Evolutionary conservation across 1,140 invertebrate species (phyloP), one percentile per base, ranked within the genome.

Genomic region (Formica exsecta): DNA sequence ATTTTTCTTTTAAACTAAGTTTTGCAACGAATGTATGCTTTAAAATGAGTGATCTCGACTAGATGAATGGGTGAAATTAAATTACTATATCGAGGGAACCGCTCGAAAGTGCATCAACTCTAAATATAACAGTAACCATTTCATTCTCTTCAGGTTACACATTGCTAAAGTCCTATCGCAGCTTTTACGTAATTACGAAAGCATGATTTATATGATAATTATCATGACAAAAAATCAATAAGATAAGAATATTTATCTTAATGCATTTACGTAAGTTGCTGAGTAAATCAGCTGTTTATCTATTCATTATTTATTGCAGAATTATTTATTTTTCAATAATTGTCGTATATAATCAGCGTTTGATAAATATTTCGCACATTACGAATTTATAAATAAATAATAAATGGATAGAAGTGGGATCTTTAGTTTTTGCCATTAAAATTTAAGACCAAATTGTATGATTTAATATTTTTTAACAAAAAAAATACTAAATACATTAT

Each of bases 241-340:
- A 71, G 65, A 77, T 70, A 86, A 88, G 32, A 11, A 19, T 22
- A 36, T 66, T 73, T 41, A 75, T 88, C 38, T 71, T n/a, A 19
- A 65, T 51, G 2, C 29, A 71, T 1, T 54, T 32, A 19, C 32
- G 36, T 13, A 61, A 74, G 51, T 0, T 74, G 25, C 25, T 16
- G 38, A 8, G 36, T 62, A 74, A 11, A 41, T 41, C 6, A 41
- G 38, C 8, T 7, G 13, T 54, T 32, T 62, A 64, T 79, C 66
- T 79, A 48, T 29, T 36, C 59, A 41, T 19, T n/a, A n/a, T 57
- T 57, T 16, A 64, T 62, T 22, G 32, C 8, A 22, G 6, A 81
- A 73, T 73, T 7, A n/a, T 54, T 48, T 25, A 54, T 66, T 13
- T 51, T 29, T 25, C 1, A 68, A 36, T 22, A 51, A 38, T 51